These are phyloP conservation scores for Halocaridina rubra DNA, from an alignment of 2,888 invertebrate genomes.

Conservation along the genomic window DNA sequence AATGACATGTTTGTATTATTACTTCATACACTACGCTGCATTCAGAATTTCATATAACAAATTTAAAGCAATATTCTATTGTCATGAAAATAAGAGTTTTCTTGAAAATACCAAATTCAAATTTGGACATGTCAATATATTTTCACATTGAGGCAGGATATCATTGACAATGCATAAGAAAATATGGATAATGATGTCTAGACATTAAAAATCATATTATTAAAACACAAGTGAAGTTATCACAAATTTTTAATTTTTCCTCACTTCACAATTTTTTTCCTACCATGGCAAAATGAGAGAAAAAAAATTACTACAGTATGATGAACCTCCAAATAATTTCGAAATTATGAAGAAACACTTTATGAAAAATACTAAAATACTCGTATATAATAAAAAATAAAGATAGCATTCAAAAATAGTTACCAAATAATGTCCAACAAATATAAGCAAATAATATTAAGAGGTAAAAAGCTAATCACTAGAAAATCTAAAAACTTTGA, in stretches of 20 bases:
- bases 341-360: no score
- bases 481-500: not conserved
- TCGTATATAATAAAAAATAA: not conserved
- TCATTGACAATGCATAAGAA: not conserved
- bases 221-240: slow-evolving; percentile 21
- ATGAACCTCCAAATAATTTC: no score
- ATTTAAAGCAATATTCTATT: not conserved
- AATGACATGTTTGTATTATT: not conserved
- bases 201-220: not conserved
- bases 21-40: not conserved
- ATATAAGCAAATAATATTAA: not conserved
- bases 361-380: not conserved
- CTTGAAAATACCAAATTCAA: not conserved
- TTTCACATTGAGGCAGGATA: no score
- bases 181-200: not conserved
- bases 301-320: slow-evolving; percentile 12
- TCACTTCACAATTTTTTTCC: slow-evolving; percentile 38
- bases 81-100: not conserved
- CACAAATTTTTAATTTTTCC: slow-evolving; percentile 51
- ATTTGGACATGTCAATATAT: no score
- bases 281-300: slow-evolving; percentile 45
- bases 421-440: not conserved
- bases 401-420: not conserved
- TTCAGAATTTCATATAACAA: not conserved
- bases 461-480: not conserved